Percentiles rank a stretch among this genome's conserved stretches.
phyloP scores from a whole-genome alignment of 2,888 invertebrate genomes.

The Erpobdella octoculata region DNA sequence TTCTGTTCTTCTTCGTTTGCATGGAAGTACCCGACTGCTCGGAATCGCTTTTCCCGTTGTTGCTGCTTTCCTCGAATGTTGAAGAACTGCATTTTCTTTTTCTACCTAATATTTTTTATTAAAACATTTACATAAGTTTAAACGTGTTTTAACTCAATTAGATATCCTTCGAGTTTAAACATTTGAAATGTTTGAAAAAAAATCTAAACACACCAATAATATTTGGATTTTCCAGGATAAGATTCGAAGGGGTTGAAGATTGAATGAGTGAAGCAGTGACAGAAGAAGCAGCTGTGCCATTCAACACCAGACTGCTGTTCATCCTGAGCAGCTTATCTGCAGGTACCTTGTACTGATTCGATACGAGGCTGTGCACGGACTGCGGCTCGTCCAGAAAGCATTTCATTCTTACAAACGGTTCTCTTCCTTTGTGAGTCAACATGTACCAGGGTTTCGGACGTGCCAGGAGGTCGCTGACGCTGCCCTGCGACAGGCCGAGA shows the following conservation, averaged over 20 bases:
- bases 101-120: neutral
- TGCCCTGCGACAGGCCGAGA: conserved; percentile 64
- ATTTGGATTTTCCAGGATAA: neutral
- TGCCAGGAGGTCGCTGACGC: conserved; percentile 90
- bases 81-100: neutral
- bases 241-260: neutral
- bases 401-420: conserved; percentile 61
- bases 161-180: neutral
- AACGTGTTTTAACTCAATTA: too few species aligned
- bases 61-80: neutral
- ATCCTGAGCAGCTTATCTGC: conserved; percentile 60
- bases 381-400: conserved; percentile 89
- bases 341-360: conserved; percentile 93
- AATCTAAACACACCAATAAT: neutral
- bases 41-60: neutral
- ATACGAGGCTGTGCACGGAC: conserved; percentile 84
- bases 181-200: neutral
- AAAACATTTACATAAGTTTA: neutral
- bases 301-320: neutral
- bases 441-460: conserved; percentile 98
- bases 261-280: neutral
- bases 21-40: neutral
- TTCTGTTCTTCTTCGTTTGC: conserved; percentile 63
- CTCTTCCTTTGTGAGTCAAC: conserved; percentile 93
- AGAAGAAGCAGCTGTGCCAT: neutral